Evolutionary conservation across 2,113 vertebrate genomes (phyloP).

Genomic region (Potamarius usumacintae): DNA sequence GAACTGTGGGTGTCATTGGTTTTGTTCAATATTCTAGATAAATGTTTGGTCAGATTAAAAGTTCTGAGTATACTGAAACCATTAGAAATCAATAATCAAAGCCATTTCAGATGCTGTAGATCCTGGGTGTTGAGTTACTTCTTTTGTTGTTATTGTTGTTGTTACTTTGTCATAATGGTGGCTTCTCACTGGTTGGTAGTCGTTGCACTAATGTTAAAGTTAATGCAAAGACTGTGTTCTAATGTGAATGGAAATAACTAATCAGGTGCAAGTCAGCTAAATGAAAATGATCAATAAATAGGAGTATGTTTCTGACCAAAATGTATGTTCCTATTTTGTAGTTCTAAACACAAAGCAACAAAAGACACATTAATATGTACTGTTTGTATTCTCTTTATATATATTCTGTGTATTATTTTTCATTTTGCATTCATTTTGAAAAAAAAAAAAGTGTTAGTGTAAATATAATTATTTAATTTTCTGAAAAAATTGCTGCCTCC

Average conservation of each 20-base stretch:
- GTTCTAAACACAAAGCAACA: not conserved
- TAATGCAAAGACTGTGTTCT: conserved; percentile 64
- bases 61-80: conserved; percentile 2
- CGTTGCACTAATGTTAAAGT: conserved; percentile 48
- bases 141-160: not conserved
- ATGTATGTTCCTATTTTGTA: not conserved
- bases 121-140: conserved; percentile 17
- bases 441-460: not conserved
- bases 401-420: not conserved
- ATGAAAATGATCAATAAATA: conserved; percentile 19
- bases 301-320: conserved; percentile 4
- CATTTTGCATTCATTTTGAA: not conserved
- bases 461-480: conserved; percentile 3
- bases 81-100: conserved; percentile 5
- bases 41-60: conserved; percentile 3
- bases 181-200: conserved; percentile 60
- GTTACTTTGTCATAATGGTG: conserved; percentile 43
- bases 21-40: conserved; percentile 5
- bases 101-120: conserved; percentile 44
- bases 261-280: conserved; percentile 60
- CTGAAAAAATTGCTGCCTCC: not conserved
- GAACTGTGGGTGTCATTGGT: conserved; percentile 14
- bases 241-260: conserved; percentile 79
- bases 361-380: not conserved
- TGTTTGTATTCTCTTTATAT: not conserved